These are phyloP conservation scores for Brachionus koreanus DNA, from an alignment of 1,140 invertebrate genomes.

Conservation along the genomic window DNA sequence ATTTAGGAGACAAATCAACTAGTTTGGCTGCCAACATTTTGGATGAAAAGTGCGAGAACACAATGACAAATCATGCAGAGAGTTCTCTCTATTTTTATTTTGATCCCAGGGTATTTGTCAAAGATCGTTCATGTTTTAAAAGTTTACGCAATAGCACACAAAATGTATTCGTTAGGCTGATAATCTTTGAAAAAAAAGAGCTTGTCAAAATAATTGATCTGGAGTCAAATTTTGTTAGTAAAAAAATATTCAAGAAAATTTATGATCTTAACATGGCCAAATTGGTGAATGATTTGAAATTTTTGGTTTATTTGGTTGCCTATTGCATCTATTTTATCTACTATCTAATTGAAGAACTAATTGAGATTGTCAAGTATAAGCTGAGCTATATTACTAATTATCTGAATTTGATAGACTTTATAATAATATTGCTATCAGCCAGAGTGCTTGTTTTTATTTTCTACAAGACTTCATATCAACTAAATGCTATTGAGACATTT, in stretches of 20 bases:
- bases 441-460: background rate
- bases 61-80: background rate
- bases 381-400: background rate
- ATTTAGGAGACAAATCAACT: background rate
- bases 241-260: background rate
- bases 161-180: background rate
- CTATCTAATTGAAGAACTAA: background rate
- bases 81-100: background rate
- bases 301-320: background rate
- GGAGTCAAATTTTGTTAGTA: background rate
- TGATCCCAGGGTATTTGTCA: background rate
- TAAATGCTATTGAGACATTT: background rate
- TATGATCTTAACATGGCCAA: background rate
- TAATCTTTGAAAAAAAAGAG: background rate
- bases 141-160: background rate
- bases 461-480: background rate
- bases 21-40: background rate
- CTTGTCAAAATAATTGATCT: background rate
- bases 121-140: background rate
- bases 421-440: background rate
- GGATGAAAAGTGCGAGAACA: background rate
- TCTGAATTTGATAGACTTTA: background rate
- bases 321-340: background rate
- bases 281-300: background rate
- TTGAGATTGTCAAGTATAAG: background rate